phyloP scores from a whole-genome alignment of 2,797 vertebrate species.

The Myotis myotis region DNA sequence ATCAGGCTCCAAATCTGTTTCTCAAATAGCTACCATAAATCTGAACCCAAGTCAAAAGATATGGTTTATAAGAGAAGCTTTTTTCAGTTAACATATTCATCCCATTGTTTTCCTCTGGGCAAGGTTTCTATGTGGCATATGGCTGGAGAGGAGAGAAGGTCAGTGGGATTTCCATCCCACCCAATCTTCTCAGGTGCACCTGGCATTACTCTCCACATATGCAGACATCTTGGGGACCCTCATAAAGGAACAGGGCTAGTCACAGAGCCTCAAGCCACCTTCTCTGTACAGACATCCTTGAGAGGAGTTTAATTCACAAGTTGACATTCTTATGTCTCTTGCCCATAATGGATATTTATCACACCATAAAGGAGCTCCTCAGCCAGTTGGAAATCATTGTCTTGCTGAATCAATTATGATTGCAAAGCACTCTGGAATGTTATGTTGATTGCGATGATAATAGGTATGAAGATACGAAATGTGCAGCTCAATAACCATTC shows the following conservation, averaged over 20 bases:
- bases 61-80: constrained; percentile 58
- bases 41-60: constrained; percentile 69
- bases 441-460: constrained; percentile 35
- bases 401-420: constrained; percentile 60
- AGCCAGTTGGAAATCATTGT: constrained; percentile 45
- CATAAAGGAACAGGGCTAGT: not conserved
- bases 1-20: constrained; percentile 60
- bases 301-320: not conserved
- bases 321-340: constrained; percentile 8
- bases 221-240: not conserved
- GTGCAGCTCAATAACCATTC: constrained; percentile 28
- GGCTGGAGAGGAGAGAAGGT: not conserved
- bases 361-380: constrained; percentile 44
- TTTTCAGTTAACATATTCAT: constrained; percentile 59
- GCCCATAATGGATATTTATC: constrained; percentile 51
- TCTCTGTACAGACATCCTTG: not conserved
- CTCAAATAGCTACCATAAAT: constrained; percentile 67
- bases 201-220: not conserved
- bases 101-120: not conserved
- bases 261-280: not conserved
- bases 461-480: not conserved
- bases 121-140: not conserved
- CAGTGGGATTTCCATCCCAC: not conserved
- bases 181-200: not conserved
- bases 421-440: not conserved